phyloP scores from a whole-genome alignment of 2,113 vertebrate genomes.

The Ailurus styani region DNA sequence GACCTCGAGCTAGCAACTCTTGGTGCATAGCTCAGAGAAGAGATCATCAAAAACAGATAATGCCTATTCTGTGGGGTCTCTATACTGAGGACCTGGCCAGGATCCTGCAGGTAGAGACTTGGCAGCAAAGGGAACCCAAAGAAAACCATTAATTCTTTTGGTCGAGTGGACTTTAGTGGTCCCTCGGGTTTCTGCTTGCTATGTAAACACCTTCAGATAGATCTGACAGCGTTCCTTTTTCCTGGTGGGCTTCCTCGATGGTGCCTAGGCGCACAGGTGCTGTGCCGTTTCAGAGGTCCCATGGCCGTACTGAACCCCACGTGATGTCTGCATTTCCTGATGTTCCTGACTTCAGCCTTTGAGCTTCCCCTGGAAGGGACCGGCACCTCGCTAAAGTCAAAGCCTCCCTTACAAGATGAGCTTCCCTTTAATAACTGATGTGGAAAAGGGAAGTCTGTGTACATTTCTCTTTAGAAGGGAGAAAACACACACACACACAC shows the following conservation, averaged over 20 bases:
- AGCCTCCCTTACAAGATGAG: neutral
- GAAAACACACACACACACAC: neutral
- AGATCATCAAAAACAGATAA: neutral
- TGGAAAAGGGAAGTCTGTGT: neutral
- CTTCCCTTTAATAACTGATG: neutral
- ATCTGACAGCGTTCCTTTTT: neutral
- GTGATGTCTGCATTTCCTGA: neutral
- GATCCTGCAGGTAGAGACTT: neutral
- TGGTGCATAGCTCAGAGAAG: accelerated
- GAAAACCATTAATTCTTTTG: neutral
- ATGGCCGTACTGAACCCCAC: accelerated
- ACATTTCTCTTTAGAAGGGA: neutral
- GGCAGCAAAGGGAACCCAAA: neutral
- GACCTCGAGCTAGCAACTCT: neutral
- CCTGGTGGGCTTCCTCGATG: neutral
- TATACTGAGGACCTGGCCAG: neutral
- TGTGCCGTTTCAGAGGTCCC: neutral
- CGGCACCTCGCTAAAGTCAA: neutral
- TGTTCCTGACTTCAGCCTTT: neutral
- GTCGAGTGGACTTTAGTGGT: neutral
- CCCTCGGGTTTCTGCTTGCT: neutral
- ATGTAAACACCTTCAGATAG: neutral
- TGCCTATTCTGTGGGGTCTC: neutral
- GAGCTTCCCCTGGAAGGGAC: neutral
- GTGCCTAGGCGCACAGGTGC: neutral